Conservation (phyloP, 2,113 vertebrate genomes). For the Ailurus styani region DNA sequence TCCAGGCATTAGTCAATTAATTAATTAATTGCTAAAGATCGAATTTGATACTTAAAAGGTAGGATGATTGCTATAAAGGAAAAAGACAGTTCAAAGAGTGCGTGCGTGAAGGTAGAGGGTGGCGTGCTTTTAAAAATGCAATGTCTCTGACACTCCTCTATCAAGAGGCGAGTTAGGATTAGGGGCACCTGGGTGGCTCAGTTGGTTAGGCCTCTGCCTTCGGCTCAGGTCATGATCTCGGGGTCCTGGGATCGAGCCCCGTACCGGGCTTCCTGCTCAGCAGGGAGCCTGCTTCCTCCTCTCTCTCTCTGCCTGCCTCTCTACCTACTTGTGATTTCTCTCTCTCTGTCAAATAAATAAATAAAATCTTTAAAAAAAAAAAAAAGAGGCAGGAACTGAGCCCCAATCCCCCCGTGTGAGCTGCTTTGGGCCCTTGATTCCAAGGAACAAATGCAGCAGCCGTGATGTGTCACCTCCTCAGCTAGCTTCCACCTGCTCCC, state of each 20-base stretch:
- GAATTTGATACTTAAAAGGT: not conserved
- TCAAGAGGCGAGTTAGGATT: accelerated
- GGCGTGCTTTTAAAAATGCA: not conserved
- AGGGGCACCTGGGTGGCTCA: no score
- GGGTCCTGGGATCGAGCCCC: no score
- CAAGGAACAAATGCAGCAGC: not conserved
- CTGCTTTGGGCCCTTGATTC: not conserved
- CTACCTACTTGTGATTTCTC: no score
- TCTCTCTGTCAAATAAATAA: no score
- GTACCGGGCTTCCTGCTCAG: no score
- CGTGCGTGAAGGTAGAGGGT: no score
- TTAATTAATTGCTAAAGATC: not conserved
- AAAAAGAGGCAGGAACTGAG: no score
- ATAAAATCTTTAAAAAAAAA: no score
- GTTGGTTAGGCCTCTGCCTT: no score
- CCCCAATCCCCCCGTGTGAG: not conserved
- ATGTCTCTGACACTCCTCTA: not conserved
- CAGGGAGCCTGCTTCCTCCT: no score
- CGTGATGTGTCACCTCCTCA: accelerated
- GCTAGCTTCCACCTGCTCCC: not conserved
- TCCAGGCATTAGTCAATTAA: not conserved
- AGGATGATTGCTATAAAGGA: not conserved
- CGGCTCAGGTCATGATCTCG: no score
- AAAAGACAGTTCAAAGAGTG: not conserved
- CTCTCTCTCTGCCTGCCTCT: no score